Percentiles rank a stretch among this genome's conserved stretches.
phyloP scores from a whole-genome alignment of 2,888 invertebrate species.

The Leptothorax acervorum region DNA sequence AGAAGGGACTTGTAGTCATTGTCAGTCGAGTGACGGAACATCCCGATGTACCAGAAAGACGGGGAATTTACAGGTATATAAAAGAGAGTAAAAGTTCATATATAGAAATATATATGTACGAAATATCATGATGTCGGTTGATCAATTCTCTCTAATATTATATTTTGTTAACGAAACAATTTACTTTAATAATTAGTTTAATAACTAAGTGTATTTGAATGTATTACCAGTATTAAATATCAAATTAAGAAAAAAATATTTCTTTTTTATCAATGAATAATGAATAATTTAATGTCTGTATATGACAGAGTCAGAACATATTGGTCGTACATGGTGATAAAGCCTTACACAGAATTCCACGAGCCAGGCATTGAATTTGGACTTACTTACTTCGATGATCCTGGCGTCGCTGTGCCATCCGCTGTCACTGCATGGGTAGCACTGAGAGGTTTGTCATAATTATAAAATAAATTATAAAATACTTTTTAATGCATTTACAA shows the following conservation, averaged over 20 bases:
- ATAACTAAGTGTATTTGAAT: constrained; percentile 52
- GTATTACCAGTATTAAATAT: constrained; percentile 42
- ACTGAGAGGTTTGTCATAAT: constrained; percentile 84
- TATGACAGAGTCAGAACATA: constrained; percentile 89
- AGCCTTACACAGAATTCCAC: constrained; percentile 88
- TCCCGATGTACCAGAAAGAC: constrained; percentile 89
- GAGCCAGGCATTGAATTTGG: constrained; percentile 93
- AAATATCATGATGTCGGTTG: constrained; percentile 44
- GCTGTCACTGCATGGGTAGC: constrained; percentile 91
- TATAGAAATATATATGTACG: neutral
- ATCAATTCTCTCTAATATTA: constrained; percentile 59
- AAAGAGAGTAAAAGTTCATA: constrained; percentile 1
- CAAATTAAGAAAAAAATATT: constrained; percentile 43
- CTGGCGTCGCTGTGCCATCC: constrained; percentile 92
- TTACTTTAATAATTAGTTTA: constrained; percentile 45
- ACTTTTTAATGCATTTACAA: constrained; percentile 2
- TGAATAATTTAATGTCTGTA: constrained; percentile 64
- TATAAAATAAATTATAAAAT: constrained; percentile 15
- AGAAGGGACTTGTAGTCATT: constrained; percentile 88
- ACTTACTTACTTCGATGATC: constrained; percentile 95
- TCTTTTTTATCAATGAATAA: constrained; percentile 19
- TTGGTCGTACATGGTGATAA: constrained; percentile 95
- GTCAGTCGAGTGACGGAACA: constrained; percentile 91
- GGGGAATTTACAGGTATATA: constrained; percentile 88
- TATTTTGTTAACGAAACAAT: constrained; percentile 63